Conservation (phyloP, 2,113 vertebrate genomes). For the Pyxicephalus adspersus region DNA sequence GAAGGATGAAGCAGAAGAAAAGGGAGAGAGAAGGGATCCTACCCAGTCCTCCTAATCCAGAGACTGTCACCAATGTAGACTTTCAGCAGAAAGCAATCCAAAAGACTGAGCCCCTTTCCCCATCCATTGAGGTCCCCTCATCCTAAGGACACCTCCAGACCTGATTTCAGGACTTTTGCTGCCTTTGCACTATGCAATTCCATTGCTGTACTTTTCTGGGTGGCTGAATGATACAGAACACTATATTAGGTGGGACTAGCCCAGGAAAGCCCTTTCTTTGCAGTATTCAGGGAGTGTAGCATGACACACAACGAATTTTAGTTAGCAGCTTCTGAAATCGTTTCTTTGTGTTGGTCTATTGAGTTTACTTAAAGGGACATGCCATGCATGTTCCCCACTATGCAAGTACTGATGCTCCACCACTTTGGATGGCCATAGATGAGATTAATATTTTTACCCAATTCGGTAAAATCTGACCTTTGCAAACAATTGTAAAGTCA, state of each 20-base stretch:
- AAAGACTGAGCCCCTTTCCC: constrained; percentile 57
- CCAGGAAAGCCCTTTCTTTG: neutral
- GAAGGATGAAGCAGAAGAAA: constrained; percentile 78
- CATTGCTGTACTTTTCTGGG: neutral
- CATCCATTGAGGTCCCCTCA: constrained; percentile 52
- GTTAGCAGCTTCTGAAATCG: neutral
- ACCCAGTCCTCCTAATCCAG: constrained; percentile 48
- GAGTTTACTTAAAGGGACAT: constrained; percentile 20
- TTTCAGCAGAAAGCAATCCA: constrained; percentile 15
- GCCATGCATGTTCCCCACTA: constrained; percentile 33
- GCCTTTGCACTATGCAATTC: constrained; percentile 34
- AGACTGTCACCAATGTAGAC: constrained; percentile 56
- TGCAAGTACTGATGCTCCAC: neutral
- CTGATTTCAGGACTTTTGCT: neutral
- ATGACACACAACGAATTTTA: constrained; percentile 18
- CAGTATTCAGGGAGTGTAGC: constrained; percentile 10
- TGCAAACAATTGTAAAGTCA: too few species aligned
- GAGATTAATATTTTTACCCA: too few species aligned
- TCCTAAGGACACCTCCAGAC: constrained; percentile 1
- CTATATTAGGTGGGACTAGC: too few species aligned
- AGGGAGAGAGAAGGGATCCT: constrained; percentile 73
- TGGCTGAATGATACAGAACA: neutral
- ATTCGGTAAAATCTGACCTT: too few species aligned
- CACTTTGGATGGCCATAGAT: neutral
- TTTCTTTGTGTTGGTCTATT: neutral